These are phyloP conservation scores for Helicorthomorpha holstii DNA, from an alignment of 1,140 invertebrate genomes.

Conservation along the genomic window DNA sequence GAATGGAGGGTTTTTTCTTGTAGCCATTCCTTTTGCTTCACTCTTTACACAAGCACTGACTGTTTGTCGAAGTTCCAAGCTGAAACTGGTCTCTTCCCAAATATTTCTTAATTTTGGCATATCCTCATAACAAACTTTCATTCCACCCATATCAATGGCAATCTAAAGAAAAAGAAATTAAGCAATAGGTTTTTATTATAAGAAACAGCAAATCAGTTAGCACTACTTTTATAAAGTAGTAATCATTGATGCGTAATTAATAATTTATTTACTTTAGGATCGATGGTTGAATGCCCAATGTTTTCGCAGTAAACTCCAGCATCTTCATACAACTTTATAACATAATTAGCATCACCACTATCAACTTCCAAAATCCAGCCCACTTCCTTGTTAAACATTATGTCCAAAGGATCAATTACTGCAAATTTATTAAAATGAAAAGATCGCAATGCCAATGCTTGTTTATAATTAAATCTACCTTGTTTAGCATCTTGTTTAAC, in stretches of 20 bases:
- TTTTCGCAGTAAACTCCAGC: conserved; percentile 42
- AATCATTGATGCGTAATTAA: too few relatives aligned
- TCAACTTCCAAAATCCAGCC: conserved; percentile 78
- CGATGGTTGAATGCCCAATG: conserved; percentile 50
- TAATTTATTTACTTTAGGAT: conserved; percentile 29
- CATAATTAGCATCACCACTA: conserved; percentile 32
- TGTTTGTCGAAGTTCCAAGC: conserved; percentile 66
- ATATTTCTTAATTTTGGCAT: conserved; percentile 49
- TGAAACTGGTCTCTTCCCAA: conserved; percentile 93
- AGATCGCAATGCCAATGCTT: conserved; percentile 4
- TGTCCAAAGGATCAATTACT: conserved; percentile 30
- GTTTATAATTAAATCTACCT: neutral
- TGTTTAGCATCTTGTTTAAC: conserved; percentile 10
- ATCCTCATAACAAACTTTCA: conserved; percentile 39
- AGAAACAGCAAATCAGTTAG: neutral
- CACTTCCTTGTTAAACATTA: conserved; percentile 78
- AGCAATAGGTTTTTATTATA: conserved; percentile 6
- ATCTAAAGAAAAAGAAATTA: conserved; percentile 22
- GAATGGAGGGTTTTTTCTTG: conserved; percentile 21
- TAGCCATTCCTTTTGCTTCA: conserved; percentile 32
- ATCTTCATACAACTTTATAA: conserved; percentile 40
- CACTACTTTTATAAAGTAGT: too few relatives aligned
- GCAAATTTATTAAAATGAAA: neutral
- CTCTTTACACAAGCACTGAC: conserved; percentile 56
- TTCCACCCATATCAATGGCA: conserved; percentile 39